phyloP scores from a whole-genome alignment of 2,113 vertebrate genomes.

The Cygnus buccinator region DNA sequence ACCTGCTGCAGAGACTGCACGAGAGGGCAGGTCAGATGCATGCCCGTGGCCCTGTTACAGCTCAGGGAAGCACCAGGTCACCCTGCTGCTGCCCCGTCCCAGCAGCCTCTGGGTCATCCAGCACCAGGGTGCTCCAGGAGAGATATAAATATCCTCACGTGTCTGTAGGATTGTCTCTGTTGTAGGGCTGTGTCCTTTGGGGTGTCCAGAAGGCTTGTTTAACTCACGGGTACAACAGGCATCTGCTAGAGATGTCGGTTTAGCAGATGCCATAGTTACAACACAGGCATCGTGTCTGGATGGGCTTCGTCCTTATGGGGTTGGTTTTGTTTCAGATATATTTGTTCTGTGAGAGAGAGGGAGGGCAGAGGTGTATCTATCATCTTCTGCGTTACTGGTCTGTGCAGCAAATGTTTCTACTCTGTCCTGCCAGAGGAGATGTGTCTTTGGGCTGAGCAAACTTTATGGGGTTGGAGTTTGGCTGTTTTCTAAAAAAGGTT shows the following conservation, averaged over 20 bases:
- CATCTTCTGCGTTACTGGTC: neutral
- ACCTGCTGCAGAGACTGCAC: rapidly evolving
- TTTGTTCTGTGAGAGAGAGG: neutral
- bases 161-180: slow-evolving; percentile 34
- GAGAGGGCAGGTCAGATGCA: neutral
- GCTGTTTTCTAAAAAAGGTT: neutral
- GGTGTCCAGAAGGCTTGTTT: neutral
- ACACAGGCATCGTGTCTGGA: neutral
- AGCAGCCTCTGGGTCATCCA: neutral
- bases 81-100: neutral
- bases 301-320: neutral
- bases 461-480: neutral
- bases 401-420: neutral
- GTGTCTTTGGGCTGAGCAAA: neutral
- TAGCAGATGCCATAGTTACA: neutral
- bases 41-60: rapidly evolving
- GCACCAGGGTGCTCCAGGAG: neutral
- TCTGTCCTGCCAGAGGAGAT: neutral
- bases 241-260: neutral
- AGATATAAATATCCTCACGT: neutral
- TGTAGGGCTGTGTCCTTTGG: neutral
- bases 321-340: neutral
- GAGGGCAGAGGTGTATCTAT: neutral
- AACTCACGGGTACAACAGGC: neutral
- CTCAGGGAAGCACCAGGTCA: neutral